phyloP scores from a whole-genome alignment of 2,113 vertebrate species.

The Butastur rufipennis region DNA sequence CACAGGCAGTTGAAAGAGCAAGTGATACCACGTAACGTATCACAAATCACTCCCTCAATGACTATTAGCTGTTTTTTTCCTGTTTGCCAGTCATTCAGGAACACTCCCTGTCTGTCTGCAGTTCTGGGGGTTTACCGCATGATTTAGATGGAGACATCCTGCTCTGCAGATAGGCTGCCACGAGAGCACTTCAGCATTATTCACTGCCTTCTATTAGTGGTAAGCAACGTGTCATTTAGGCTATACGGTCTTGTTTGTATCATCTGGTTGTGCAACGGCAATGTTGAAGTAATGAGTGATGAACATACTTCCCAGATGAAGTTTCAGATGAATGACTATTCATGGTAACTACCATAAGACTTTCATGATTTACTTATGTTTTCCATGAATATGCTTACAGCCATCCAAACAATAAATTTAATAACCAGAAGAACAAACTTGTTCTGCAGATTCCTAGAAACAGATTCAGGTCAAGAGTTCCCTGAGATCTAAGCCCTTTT shows the following conservation, averaged over 20 bases:
- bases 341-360: neutral
- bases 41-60: neutral
- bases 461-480: neutral
- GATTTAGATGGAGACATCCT: neutral
- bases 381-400: neutral
- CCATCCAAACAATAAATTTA: neutral
- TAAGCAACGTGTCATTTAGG: neutral
- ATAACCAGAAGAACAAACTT: neutral
- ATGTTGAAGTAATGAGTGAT: neutral
- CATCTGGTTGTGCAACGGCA: neutral
- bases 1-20: neutral
- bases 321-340: neutral
- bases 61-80: neutral
- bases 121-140: neutral
- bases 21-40: neutral
- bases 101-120: neutral
- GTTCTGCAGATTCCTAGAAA: conserved; percentile 19
- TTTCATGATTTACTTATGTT: neutral
- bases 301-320: neutral
- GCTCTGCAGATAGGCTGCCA: neutral
- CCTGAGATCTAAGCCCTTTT: neutral
- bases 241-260: neutral
- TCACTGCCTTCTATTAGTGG: neutral
- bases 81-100: neutral
- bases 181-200: neutral